phyloP scores from a whole-genome alignment of 2,888 invertebrate species.

The Rhaphigaster nebulosa region DNA sequence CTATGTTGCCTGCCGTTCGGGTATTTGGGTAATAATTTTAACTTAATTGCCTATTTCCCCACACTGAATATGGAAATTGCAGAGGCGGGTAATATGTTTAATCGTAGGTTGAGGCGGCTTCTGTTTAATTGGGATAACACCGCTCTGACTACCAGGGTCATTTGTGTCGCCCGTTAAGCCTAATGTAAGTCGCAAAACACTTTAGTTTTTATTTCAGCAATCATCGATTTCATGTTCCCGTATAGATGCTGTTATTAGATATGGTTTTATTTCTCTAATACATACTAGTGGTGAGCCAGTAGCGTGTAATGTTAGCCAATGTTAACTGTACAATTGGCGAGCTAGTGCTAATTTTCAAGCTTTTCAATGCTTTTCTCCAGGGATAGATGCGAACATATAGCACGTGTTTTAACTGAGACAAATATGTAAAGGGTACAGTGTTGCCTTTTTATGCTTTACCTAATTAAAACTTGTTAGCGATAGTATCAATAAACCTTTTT shows the following conservation, averaged over 20 bases:
- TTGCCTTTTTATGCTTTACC: no score
- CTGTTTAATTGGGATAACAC: slow-evolving; percentile 33
- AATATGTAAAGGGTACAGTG: no score
- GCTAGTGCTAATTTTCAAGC: no score
- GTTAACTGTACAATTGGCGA: no score
- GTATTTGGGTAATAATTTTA: slow-evolving; percentile 25
- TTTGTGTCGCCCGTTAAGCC: not conserved
- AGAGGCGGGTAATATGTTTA: not conserved
- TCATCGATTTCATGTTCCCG: not conserved
- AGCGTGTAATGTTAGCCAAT: no score
- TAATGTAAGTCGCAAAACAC: not conserved
- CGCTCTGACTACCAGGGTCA: not conserved
- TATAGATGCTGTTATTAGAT: not conserved
- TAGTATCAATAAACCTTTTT: no score
- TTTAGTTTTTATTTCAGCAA: not conserved
- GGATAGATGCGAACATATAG: no score
- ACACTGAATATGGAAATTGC: slow-evolving; percentile 33
- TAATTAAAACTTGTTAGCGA: no score
- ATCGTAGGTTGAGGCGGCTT: not conserved
- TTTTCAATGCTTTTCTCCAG: no score
- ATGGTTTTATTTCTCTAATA: no score
- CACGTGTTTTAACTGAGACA: no score
- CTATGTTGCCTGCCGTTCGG: not conserved
- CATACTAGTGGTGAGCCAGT: no score
- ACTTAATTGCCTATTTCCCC: slow-evolving; percentile 21